Evolutionary conservation across 2,888 invertebrate species (phyloP), one percentile per base, ranked within the genome.

Genomic region (Acleris cristana): DNA sequence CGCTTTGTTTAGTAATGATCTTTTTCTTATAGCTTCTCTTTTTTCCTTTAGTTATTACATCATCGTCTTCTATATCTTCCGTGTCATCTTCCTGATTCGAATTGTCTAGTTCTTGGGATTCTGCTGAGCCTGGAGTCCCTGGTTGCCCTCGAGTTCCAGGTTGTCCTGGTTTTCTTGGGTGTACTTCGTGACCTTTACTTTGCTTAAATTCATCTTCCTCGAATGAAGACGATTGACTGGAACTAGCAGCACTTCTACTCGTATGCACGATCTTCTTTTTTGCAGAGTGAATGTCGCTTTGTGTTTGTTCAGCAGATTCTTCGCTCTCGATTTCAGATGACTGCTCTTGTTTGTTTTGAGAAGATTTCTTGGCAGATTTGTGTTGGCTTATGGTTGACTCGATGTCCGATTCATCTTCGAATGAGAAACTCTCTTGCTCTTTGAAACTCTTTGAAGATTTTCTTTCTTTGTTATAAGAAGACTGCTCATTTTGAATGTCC

Each of bases 71-170:
- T 5, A 4, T 2, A 12, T n/a, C 16, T 5, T 59, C 59, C 16
- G 26, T 48, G 21, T 30, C 30, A 18, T 34, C 34, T 34, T 55
- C 23, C 55, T 44, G 34, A 34, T 40, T 19, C 2, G n/a, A 21
- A 21, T 26, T 16, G 14, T 57, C 34, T 5, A 2, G 1, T 51
- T 26, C 14, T 56, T 26, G 44, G 40, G 59, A 21, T 19, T 40
- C 18, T 1, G 3, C 45, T 19, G 62, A 45, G 14, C 58, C 30
- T 23, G 57, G 44, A 5, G 34, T 14, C 0, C 34, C 34, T 16
- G 59, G 59, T 16, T 56, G 12, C 8, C 19, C 48, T 48, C 48
- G 48, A 1, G 45, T 30, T 21, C 58, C 26, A 12, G 57, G 44
- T 16, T 34, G 23, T 3, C 12, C 55, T 23, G 55, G 55, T 7